Base-by-base conservation (phyloP, 2,797 vertebrate genomes). In the Microctenopoma lineatum region DNA sequence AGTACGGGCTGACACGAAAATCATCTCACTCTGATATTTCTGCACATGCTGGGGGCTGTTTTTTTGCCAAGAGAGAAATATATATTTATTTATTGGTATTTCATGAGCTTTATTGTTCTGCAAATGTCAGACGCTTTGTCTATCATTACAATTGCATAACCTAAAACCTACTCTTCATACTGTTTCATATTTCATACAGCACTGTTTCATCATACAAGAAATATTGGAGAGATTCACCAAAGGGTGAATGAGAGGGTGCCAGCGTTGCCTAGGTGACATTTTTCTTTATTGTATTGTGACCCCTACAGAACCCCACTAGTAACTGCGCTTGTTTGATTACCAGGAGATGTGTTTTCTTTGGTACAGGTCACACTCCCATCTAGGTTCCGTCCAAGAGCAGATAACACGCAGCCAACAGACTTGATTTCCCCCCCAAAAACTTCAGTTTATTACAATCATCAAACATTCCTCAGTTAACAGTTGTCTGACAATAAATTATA, bases 191-290 rank as follows among this genome's bases (percentile, higher is more conserved):
- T 70, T 81, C 29, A 79, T 57, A 29, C n/a, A 46, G 7, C 44
- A 51, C 72, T 32, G 38, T 74, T 70, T 85, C 54, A 61, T 69
- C 50, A 38, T 32, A 32, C 52, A 59, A 38, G 36, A 16, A 73
- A 46, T 54, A 83, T 56, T n/a, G 50, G 29, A 66, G 79, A 75
- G 54, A 70, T 53, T 59, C 59, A 59, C 34, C 44, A 59, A 44
- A 47, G 39, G 27, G 26, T 34, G 48, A 59, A 45, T 34, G 25
- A 32, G 53, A 69, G 42, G 41, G 59, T 66, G 77, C 71, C 76
- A 62, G 66, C 10, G 86, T 93, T 87, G 61, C 87, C 88, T 58
- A 56, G 88, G 91, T 65, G 78, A 91, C 88, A 92, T 92, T 94
- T 79, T 91, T 92, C 89, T 93, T 91, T 75, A 83, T 85, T 83